Percentiles rank a stretch among this genome's conserved stretches.
These are phyloP conservation scores for Drosophila fungiperda DNA, from an alignment of 2,888 invertebrate genomes.

Conservation along the genomic window DNA sequence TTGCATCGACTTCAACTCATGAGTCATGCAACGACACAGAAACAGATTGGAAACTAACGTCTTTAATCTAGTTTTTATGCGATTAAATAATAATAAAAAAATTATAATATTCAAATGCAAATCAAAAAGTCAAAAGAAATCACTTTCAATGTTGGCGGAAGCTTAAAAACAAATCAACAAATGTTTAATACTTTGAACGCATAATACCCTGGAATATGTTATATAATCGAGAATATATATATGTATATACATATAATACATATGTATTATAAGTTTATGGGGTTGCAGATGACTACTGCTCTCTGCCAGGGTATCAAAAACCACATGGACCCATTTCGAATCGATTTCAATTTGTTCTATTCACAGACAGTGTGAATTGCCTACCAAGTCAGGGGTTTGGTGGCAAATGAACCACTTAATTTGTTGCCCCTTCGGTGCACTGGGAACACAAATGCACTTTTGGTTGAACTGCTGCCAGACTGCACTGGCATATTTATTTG, in stretches of 20 bases:
- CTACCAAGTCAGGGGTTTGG: slow-evolving; percentile 20
- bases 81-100: not conserved
- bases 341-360: not conserved
- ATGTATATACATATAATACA: not conserved
- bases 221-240: not conserved
- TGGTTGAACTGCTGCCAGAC: slow-evolving; percentile 47
- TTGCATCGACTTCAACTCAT: not conserved
- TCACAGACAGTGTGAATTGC: slow-evolving; percentile 12
- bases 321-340: not conserved
- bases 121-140: slow-evolving; percentile 10
- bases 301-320: not conserved
- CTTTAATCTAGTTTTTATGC: not conserved
- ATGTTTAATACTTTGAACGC: not conserved
- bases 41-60: not conserved
- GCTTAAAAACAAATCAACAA: not conserved
- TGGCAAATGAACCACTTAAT: slow-evolving; percentile 11
- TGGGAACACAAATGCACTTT: slow-evolving; percentile 49
- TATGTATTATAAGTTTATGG: not conserved
- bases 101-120: not conserved
- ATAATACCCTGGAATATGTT: not conserved
- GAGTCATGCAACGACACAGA: slow-evolving; percentile 13
- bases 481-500: slow-evolving; percentile 84
- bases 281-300: not conserved
- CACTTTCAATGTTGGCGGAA: not conserved
- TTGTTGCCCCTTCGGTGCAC: slow-evolving; percentile 18